Base-by-base conservation (phyloP, 2,797 vertebrate species). In the Chanos chanos region DNA sequence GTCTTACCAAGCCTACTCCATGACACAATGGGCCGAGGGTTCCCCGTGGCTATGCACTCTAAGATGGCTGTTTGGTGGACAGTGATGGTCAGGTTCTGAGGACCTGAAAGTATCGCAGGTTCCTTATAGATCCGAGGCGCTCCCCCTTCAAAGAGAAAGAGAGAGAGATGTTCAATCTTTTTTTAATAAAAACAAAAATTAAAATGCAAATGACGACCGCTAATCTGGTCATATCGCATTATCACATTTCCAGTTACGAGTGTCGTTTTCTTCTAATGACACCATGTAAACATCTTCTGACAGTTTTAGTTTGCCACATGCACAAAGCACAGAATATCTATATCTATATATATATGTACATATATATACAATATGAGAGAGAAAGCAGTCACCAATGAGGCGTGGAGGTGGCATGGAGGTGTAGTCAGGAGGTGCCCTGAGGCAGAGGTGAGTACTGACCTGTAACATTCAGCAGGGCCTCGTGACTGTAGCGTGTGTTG, bases 1-100 rank as follows among this genome's bases (percentile, higher is more conserved):
- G 2, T 28, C 64, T 82, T 64, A 91, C 91, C 89, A 16, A 88
- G 86, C 51, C 77, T 74, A 78, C 89, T 92, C 88, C 90, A 89
- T 50, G 90, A 92, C 37, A 91, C 86, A 0, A 90, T 89, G 0
- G 90, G 90, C 22, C 53, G 61, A 0, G 85, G 89, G 70, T 89
- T 89, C 56, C 90, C 87, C 0, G 89, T 89, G 66, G 90, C 88
- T 0, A 88, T 89, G 55, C 88, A 88, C 40, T 92, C 89, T 62
- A 89, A 71, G 66, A 89, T 90, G 25, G 83, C 85, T 0, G 82
- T 91, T 78, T 89, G 85, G 62, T 91, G 88, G 3, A 89, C 78
- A 0, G 80, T 89, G 44, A 92, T 69, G 15, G 84, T 90, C 24
- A 90, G 82, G 43, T 91, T 91, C 75, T 91, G 91, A 1, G 91